Percentiles rank a stretch among this genome's conserved stretches.
These are phyloP conservation scores for Drosophila rellima DNA, from an alignment of 2,888 invertebrate genomes.

Conservation along the genomic window DNA sequence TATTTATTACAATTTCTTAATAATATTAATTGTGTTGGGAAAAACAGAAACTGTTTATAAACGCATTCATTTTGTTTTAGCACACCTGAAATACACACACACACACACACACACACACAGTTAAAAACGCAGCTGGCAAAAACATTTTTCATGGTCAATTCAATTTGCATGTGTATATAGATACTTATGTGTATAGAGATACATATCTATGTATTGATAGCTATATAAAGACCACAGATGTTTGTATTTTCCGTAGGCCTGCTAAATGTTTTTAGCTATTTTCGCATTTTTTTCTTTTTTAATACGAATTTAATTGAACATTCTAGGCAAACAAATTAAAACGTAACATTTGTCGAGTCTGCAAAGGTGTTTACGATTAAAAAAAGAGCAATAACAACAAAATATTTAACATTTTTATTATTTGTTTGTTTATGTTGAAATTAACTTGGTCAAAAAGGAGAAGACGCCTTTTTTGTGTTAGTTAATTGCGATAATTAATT, in stretches of 20 bases:
- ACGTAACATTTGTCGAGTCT: constrained; percentile 29
- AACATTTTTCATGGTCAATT: constrained; percentile 76
- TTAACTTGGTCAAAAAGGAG: constrained; percentile 41
- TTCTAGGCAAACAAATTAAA: constrained; percentile 43
- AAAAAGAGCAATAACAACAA: neutral
- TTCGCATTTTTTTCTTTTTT: constrained; percentile 3
- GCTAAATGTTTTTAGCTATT: constrained; percentile 44
- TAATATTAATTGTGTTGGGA: constrained; percentile 7
- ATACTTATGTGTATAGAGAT: constrained; percentile 10
- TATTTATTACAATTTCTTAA: constrained; percentile 18
- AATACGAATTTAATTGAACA: no score
- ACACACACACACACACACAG: constrained; percentile 3
- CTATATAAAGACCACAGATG: constrained; percentile 37
- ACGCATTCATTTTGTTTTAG: constrained; percentile 21
- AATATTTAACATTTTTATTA: constrained; percentile 41
- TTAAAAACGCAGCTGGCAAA: constrained; percentile 51
- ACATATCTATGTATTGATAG: constrained; percentile 14
- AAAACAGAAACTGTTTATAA: constrained; percentile 10
- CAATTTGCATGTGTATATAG: constrained; percentile 63
- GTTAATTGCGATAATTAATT: constrained; percentile 52
- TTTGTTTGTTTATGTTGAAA: constrained; percentile 60
- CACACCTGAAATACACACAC: constrained; percentile 44
- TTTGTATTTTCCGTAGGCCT: constrained; percentile 51
- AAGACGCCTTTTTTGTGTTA: constrained; percentile 15
- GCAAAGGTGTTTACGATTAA: constrained; percentile 5